A percentile compares a stretch with the other conserved stretches of the same genome.
These are phyloP conservation scores for Eremobia ochroleuca DNA, from an alignment of 2,888 invertebrate genomes.

Conservation along the genomic window DNA sequence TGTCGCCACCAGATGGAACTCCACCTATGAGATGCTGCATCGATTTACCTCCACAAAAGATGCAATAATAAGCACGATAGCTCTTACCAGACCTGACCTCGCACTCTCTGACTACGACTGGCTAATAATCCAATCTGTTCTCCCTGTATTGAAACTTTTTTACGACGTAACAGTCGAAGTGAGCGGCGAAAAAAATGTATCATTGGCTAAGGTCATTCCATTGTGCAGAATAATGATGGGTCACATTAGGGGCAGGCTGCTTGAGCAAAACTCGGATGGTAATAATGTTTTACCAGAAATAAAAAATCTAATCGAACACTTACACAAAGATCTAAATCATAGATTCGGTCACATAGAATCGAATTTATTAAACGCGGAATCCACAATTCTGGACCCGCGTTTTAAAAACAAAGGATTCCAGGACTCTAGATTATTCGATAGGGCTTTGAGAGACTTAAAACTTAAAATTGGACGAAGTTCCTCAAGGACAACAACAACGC, in stretches of 20 bases:
- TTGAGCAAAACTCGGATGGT: not conserved
- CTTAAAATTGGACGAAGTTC: constrained; percentile 24
- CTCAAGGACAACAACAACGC: constrained; percentile 8
- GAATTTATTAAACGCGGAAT: constrained; percentile 1
- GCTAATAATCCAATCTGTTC: not conserved
- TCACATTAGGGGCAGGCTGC: not conserved
- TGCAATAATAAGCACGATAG: not conserved
- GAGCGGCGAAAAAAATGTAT: constrained; percentile 1
- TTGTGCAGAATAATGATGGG: not conserved
- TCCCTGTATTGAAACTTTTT: constrained; percentile 6
- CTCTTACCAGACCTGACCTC: constrained; percentile 10
- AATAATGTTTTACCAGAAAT: not conserved
- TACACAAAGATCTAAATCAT: constrained; percentile 1
- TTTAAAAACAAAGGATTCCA: constrained; percentile 24
- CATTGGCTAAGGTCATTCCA: not conserved
- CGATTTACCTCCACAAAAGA: not conserved
- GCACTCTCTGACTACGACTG: constrained; percentile 2
- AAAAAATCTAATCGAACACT: not conserved
- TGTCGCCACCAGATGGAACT: constrained; percentile 15
- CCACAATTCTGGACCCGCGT: constrained; percentile 16
- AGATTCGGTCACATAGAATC: constrained; percentile 15
- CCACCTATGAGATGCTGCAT: constrained; percentile 4
- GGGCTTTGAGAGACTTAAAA: constrained; percentile 6
- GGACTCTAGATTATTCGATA: not conserved
- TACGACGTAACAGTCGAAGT: constrained; percentile 15